A percentile compares a stretch with the other conserved stretches of the same genome.
phyloP scores from a whole-genome alignment of 2,113 vertebrate species.

The Apteryx owenii region DNA sequence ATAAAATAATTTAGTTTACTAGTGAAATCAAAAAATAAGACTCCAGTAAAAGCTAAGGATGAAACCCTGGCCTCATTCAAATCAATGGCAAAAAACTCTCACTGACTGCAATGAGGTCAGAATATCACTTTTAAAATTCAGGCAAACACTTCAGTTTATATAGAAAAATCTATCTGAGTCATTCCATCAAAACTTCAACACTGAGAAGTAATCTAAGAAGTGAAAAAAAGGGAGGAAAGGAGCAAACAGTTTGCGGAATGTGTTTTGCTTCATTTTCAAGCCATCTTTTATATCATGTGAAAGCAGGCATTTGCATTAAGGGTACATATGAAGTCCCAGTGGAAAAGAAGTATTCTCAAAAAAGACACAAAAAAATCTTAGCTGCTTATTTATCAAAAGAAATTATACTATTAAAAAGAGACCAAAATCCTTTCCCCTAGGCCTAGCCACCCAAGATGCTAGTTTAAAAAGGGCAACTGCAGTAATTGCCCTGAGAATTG shows the following conservation, averaged over 20 bases:
- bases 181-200: background rate
- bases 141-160: background rate
- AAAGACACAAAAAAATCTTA: constrained; percentile 27
- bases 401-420: constrained; percentile 59
- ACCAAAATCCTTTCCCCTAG: background rate
- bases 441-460: constrained; percentile 63
- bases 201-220: background rate
- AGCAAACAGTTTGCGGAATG: background rate
- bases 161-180: background rate
- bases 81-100: background rate
- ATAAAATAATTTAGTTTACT: background rate
- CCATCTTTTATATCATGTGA: constrained; percentile 3
- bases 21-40: background rate
- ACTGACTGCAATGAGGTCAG: background rate
- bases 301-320: constrained; percentile 23
- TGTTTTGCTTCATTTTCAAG: constrained; percentile 29
- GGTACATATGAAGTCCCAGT: constrained; percentile 22
- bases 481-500: constrained; percentile 70
- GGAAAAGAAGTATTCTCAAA: constrained; percentile 44
- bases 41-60: background rate
- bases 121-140: background rate
- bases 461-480: constrained; percentile 59
- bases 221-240: background rate
- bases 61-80: background rate
- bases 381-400: constrained; percentile 63